phyloP scores from a whole-genome alignment of 2,888 invertebrate genomes.

The Rhagonycha fulva region DNA sequence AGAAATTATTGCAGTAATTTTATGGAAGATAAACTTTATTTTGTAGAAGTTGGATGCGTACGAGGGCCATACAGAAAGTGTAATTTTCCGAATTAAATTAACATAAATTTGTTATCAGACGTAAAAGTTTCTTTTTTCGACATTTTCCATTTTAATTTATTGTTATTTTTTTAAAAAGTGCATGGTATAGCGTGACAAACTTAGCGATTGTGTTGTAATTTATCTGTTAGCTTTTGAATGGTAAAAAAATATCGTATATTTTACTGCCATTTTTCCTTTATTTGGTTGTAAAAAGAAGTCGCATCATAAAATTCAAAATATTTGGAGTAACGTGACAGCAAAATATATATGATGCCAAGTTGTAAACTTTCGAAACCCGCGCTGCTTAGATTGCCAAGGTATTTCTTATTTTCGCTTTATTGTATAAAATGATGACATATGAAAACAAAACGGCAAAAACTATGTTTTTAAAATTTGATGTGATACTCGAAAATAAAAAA shows the following conservation, averaged over 20 bases:
- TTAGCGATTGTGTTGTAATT: constrained; percentile 12
- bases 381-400: constrained; percentile 12
- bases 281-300: constrained; percentile 12
- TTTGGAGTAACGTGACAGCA: constrained; percentile 11
- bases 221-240: constrained; percentile 14
- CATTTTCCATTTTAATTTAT: background rate
- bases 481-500: background rate
- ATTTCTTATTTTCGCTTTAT: constrained; percentile 16
- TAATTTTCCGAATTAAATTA: background rate
- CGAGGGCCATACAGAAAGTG: background rate
- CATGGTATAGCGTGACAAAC: constrained; percentile 8
- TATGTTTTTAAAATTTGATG: background rate
- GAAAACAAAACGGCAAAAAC: constrained; percentile 2
- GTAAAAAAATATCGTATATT: constrained; percentile 10
- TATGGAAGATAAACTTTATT: background rate
- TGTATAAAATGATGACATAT: constrained; percentile 12
- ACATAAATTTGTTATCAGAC: background rate
- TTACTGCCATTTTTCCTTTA: constrained; percentile 16
- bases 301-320: constrained; percentile 15
- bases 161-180: background rate
- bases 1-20: background rate
- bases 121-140: background rate
- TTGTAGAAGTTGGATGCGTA: background rate
- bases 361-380: constrained; percentile 13
- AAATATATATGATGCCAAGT: constrained; percentile 11